Evolutionary conservation across 2,888 invertebrate genomes (phyloP), one percentile per base, ranked within the genome.

Genomic region (Beris morrisii): DNA sequence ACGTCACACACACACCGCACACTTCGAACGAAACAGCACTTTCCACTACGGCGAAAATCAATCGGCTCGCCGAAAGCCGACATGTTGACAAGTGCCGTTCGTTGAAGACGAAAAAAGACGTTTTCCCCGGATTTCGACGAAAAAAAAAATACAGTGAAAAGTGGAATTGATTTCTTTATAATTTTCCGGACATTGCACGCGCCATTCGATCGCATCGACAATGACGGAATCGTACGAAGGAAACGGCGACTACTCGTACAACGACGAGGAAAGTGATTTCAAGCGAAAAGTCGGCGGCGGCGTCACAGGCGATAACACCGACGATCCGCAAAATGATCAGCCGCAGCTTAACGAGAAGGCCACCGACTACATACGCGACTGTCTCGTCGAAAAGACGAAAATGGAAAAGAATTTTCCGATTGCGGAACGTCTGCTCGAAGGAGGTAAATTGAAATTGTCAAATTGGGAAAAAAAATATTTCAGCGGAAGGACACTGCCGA

Each of bases 321-420:
- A 74, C 70, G 73, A 50, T 70, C 69, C 48, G 69, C 70, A 43
- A 72, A 72, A n/a, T 64, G 69, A 68, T 61, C 68, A 30, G 30
- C 84, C 84, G 75, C 80, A 77, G 68, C 70, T 87, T 67, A 85
- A 86, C 71, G 88, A 88, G 77, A 91, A 90, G 82, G 89, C 89
- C 77, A 88, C 85, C 65, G 91, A 92, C 81, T 92, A 92, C 75
- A 87, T 92, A 76, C 83, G 87, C 28, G 90, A 91, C 75, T 83
- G 92, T 67, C 76, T 92, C 68, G 84, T 86, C 57, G 91, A 91
- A 75, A 89, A 89, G 77, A 84, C 86, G 67, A 85, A 85, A 71
- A 82, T 90, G 71, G 88, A 85, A 71, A 83, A 85, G 58, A 89
- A 89, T 76, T 88, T 87, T 78, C 89, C 90, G 15, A 85, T 89